Evolutionary conservation across 30 jellyfish, hydroid and myxozoan genomes (phyloP).

Genomic region (Nemopilema nomurai): DNA sequence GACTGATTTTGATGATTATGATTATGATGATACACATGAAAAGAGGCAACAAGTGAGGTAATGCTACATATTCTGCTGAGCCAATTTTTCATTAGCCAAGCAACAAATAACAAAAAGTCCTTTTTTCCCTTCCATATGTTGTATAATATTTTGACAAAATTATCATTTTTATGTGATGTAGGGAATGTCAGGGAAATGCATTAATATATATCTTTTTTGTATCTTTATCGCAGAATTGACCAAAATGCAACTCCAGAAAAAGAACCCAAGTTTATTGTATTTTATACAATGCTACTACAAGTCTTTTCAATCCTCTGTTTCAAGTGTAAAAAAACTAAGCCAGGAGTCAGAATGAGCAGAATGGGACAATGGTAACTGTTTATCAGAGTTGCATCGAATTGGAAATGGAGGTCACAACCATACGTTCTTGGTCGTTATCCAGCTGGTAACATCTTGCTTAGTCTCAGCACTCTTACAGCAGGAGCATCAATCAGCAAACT

Average conservation of each 20-base stretch:
- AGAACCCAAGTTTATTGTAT: conserved; percentile 23
- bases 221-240: background rate
- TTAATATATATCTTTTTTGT: background rate
- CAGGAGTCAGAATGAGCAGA: conserved; percentile 4
- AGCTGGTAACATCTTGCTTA: conserved; percentile 19
- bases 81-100: background rate
- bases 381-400: conserved; percentile 16
- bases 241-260: background rate
- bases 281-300: conserved; percentile 2
- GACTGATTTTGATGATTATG: background rate
- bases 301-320: conserved; percentile 22
- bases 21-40: background rate
- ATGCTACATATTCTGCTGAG: background rate
- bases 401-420: conserved; percentile 27
- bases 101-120: background rate
- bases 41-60: background rate
- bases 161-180: background rate
- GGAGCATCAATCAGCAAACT: conserved; percentile 33
- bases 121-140: background rate
- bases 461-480: conserved; percentile 5
- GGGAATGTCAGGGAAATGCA: background rate
- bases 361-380: conserved; percentile 39
- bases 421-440: conserved; percentile 16
- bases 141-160: background rate
- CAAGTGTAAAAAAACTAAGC: conserved; percentile 8